phyloP scores from a whole-genome alignment of 2,797 vertebrate species.

The Tragopan temminckii region DNA sequence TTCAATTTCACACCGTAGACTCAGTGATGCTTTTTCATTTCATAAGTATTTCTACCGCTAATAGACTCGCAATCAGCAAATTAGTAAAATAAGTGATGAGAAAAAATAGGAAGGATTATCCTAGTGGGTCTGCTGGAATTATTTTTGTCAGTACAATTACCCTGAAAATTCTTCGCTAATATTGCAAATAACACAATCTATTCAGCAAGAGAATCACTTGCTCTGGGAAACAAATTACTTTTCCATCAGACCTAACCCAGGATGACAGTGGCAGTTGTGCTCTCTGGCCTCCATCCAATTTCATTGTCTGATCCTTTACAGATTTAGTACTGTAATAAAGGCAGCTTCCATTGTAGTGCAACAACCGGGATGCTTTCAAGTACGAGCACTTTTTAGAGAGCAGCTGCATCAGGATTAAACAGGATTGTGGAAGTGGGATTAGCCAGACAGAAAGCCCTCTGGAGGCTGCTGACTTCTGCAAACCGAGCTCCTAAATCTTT shows the following conservation, averaged over 20 bases:
- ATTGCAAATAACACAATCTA: constrained; percentile 73
- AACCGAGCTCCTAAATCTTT: constrained; percentile 4
- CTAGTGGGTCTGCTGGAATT: constrained; percentile 63
- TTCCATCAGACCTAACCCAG: constrained; percentile 79
- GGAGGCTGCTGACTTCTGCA: constrained; percentile 46
- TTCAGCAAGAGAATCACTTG: constrained; percentile 67
- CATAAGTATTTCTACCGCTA: constrained; percentile 53
- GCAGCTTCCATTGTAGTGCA: constrained; percentile 63
- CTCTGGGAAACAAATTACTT: constrained; percentile 74
- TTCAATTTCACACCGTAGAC: constrained; percentile 45
- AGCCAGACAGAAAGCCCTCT: constrained; percentile 54
- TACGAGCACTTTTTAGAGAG: constrained; percentile 68
- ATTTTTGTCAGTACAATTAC: constrained; percentile 75
- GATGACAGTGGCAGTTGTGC: constrained; percentile 77
- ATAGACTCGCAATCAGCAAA: constrained; percentile 73
- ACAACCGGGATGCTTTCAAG: constrained; percentile 74
- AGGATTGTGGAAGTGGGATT: constrained; percentile 69
- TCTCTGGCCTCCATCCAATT: constrained; percentile 72
- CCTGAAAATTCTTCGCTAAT: constrained; percentile 73
- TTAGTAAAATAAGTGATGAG: constrained; percentile 58
- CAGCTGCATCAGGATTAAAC: constrained; percentile 72
- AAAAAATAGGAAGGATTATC: constrained; percentile 63
- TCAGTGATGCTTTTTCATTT: constrained; percentile 57
- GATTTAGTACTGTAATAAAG: constrained; percentile 73
- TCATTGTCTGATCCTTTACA: constrained; percentile 72